Evolutionary conservation across 2,888 invertebrate species (phyloP), one percentile per base, ranked within the genome.

Genomic region (Anoplius nigerrimus): DNA sequence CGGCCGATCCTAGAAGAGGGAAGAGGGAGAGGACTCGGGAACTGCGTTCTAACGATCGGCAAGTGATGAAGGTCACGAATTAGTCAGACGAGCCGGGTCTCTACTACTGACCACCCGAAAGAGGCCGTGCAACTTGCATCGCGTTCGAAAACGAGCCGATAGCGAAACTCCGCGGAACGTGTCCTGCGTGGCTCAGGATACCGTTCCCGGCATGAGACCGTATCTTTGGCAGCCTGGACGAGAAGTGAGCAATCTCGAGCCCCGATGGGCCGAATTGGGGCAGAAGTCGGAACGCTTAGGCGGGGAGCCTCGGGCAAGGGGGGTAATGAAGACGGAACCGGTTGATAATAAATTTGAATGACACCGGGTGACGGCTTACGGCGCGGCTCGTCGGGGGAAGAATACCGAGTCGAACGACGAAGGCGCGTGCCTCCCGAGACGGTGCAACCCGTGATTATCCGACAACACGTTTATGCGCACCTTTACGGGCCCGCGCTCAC

Each of bases 361-460:
- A 42, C 18, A 42, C 18, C 15, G 13, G 15, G 55, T 5, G 15
- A 15, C 2, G 21, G 56, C 0, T 21, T 6, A 22, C 13, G 22
- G 34, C 11, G 34, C 1, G 11, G 11, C 11, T 2, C 34, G 34
- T 34, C 34, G 4, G 56, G 18, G 24, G 27, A 34, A 11, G 34
- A 54, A 54, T n/a, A 54, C 11, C 27, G 2, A 54, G 11, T 22
- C 57, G n/a, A 42, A 34, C 15, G 57, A 45, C 51, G 61, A 20
- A 45, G 66, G 57, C 71, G 71, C 71, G 71, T 72, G 71, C 66
- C 71, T 72, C 66, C 59, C 16, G 59, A 27, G 57, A 22, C 46
- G 48, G 48, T 52, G 58, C 59, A 72, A 71, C 71, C 71, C 62
- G 59, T 71, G 62, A 72, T 72, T 72, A 72, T 56, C 60, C 71